These are phyloP conservation scores for Stegostoma tigrinum DNA, from an alignment of 2,113 vertebrate species.

Conservation along the genomic window DNA sequence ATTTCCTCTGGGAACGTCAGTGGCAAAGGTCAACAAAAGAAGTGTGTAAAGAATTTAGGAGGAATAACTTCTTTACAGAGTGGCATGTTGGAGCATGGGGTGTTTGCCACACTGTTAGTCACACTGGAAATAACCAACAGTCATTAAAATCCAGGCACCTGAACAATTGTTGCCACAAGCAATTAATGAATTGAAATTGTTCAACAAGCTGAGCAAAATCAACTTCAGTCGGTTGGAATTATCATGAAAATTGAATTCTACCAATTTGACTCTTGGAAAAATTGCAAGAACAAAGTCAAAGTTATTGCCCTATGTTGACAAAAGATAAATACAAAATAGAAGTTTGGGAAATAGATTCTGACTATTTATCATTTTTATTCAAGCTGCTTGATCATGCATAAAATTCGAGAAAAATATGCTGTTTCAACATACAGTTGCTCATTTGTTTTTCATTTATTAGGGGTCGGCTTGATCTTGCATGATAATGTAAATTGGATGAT, in stretches of 20 bases:
- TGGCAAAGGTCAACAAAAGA: neutral
- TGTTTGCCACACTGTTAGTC: neutral
- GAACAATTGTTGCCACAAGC: neutral
- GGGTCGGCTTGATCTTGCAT: neutral
- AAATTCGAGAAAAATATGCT: neutral
- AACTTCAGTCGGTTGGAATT: neutral
- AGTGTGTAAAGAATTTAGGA: neutral
- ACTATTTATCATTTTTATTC: neutral
- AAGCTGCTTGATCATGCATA: neutral
- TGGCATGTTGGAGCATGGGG: neutral
- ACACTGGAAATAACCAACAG: neutral
- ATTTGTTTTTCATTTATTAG: neutral
- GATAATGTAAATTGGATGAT: neutral
- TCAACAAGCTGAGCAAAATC: neutral
- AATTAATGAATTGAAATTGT: neutral
- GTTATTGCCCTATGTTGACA: neutral
- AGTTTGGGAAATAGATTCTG: neutral
- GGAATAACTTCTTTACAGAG: neutral
- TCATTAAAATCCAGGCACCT: neutral
- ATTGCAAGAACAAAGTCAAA: constrained; percentile 7
- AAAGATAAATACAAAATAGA: neutral
- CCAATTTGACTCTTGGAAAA: neutral
- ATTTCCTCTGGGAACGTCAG: neutral
- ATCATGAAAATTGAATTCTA: neutral
- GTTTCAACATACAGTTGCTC: neutral